Evolutionary conservation across 2,888 invertebrate genomes (phyloP).

Genomic region (Himalopsyche tibetana): DNA sequence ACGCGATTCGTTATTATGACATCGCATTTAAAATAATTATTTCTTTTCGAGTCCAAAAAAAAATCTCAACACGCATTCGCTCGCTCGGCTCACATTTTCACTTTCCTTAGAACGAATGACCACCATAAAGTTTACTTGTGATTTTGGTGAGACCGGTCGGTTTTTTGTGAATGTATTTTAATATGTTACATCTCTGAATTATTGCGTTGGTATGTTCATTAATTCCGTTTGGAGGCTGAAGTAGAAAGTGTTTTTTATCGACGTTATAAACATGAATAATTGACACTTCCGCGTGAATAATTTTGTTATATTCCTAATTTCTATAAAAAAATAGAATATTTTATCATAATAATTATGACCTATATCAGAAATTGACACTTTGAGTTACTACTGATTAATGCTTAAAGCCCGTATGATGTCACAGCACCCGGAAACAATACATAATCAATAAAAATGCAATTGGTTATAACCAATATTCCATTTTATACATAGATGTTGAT

Average conservation of each 20-base stretch:
- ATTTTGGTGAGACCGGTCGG: slow-evolving; percentile 33
- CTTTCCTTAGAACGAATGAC: slow-evolving; percentile 33
- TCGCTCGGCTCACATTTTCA: not conserved
- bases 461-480: no score
- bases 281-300: not conserved
- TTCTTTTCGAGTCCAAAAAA: not conserved
- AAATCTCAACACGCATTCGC: slow-evolving; percentile 35
- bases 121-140: not conserved
- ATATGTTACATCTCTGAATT: slow-evolving; percentile 18
- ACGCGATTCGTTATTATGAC: slow-evolving; percentile 20
- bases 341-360: no score
- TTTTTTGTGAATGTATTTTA: not conserved
- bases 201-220: not conserved
- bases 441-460: no score
- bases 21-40: slow-evolving; percentile 3
- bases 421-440: no score
- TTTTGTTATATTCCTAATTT: not conserved
- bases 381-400: no score
- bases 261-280: not conserved
- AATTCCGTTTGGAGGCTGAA: slow-evolving; percentile 2
- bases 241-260: slow-evolving; percentile 19
- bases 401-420: no score
- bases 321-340: no score
- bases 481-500: no score
- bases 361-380: no score